phyloP scores from a whole-genome alignment of 2,113 vertebrate species.

The Syngnathoides biaculeatus region DNA sequence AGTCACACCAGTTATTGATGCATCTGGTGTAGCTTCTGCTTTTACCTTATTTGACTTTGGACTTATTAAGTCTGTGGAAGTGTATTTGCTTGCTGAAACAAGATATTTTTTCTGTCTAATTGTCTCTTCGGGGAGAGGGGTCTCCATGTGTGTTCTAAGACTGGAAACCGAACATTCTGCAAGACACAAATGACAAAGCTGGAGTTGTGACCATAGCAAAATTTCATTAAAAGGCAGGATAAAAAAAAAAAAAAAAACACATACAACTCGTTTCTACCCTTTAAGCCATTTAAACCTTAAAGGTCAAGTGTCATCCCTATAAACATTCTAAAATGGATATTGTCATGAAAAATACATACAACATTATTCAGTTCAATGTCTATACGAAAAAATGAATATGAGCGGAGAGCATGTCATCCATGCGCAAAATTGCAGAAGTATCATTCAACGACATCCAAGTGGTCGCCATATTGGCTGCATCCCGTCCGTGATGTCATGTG shows the following conservation, averaged over 20 bases:
- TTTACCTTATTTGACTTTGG: constrained; percentile 43
- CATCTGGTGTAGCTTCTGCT: constrained; percentile 31
- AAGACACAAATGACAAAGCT: constrained; percentile 12
- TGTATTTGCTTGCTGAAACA: constrained; percentile 44
- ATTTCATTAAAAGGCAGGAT: neutral
- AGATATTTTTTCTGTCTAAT: constrained; percentile 59
- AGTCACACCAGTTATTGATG: constrained; percentile 32
- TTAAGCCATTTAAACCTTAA: neutral
- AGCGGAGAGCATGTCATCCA: no score
- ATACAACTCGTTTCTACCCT: no score
- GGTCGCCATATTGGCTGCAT: no score
- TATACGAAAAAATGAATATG: no score
- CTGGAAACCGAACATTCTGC: constrained; percentile 29
- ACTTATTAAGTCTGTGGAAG: constrained; percentile 46
- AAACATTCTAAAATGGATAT: no score
- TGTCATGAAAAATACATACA: no score
- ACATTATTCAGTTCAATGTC: no score
- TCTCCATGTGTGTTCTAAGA: constrained; percentile 29
- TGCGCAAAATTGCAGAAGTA: no score
- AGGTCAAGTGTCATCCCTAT: no score
- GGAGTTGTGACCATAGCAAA: constrained; percentile 38
- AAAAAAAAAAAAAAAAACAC: neutral
- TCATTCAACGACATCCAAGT: no score
- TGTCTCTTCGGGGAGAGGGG: constrained; percentile 56
- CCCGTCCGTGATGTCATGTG: no score